Conservation (phyloP, 2,797 vertebrate genomes). For the Sphaeramia orbicularis region DNA sequence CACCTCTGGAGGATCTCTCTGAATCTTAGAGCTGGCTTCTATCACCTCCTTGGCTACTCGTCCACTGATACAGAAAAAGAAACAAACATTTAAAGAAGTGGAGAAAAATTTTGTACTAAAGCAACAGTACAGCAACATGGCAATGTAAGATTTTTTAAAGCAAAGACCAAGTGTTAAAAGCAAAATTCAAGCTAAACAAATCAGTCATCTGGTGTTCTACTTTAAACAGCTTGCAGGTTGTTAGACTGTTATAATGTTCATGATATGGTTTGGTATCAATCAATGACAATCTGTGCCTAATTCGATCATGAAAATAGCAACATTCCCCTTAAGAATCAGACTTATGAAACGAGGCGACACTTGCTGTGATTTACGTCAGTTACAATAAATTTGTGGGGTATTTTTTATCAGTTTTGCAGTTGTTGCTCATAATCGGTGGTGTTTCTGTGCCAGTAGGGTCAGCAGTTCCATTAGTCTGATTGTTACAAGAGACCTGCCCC, state of each 20-base stretch:
- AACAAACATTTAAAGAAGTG: neutral
- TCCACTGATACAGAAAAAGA: conserved; percentile 83
- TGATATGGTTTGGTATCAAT: no score
- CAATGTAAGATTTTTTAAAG: neutral
- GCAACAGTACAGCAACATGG: neutral
- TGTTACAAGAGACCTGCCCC: conserved; percentile 17
- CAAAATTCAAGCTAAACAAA: neutral
- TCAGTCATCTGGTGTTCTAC: neutral
- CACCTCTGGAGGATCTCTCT: conserved; percentile 94
- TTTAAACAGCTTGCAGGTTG: neutral
- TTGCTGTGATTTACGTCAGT: neutral
- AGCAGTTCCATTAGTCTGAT: conserved; percentile 47
- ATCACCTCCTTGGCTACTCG: conserved; percentile 98
- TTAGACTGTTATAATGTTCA: neutral
- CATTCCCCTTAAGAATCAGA: no score
- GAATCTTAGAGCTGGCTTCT: conserved; percentile 97
- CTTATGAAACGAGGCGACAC: neutral
- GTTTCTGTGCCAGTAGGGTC: conserved; percentile 7
- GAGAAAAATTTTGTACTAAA: neutral
- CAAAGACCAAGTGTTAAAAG: neutral
- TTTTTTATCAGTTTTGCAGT: conserved; percentile 5
- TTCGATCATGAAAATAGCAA: no score
- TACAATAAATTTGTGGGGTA: neutral
- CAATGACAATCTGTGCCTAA: no score
- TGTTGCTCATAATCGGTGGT: conserved; percentile 11